Conservation (phyloP, 2,888 invertebrate genomes). For the Reticulitermes lucifugus region DNA sequence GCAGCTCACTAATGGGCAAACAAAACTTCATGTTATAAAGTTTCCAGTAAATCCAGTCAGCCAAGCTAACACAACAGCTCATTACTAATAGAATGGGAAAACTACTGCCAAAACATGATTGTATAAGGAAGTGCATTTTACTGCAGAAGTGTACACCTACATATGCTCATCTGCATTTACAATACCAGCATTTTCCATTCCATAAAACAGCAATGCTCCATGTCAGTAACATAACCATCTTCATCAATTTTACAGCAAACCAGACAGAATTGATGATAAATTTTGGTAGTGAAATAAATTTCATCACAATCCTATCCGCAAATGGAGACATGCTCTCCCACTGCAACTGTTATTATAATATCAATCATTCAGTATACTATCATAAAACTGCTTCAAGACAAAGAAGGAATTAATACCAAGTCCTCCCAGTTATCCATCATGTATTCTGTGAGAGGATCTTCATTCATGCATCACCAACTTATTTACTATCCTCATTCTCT, state of each 20-base stretch:
- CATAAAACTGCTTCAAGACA: background rate
- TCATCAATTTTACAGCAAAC: no score
- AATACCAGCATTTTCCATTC: no score
- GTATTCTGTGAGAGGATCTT: background rate
- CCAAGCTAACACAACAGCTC: background rate
- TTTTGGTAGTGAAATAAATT: background rate
- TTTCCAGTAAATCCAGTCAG: background rate
- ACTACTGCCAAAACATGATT: background rate
- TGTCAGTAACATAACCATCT: no score
- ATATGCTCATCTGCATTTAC: no score
- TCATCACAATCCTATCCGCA: background rate
- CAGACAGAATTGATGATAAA: background rate
- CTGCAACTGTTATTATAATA: background rate
- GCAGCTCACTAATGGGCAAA: no score
- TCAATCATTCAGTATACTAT: background rate
- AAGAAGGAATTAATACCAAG: background rate
- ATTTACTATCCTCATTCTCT: background rate
- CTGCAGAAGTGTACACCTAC: no score
- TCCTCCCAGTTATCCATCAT: no score
- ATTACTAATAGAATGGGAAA: background rate
- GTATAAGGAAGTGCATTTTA: no score
- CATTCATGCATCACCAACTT: constrained; percentile 2
- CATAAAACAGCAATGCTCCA: no score
- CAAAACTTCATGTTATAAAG: no score
- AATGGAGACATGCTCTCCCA: background rate